A percentile compares a stretch with the other conserved stretches of the same genome.
phyloP scores from a whole-genome alignment of 2,113 vertebrate species.

The Caloenas nicobarica region DNA sequence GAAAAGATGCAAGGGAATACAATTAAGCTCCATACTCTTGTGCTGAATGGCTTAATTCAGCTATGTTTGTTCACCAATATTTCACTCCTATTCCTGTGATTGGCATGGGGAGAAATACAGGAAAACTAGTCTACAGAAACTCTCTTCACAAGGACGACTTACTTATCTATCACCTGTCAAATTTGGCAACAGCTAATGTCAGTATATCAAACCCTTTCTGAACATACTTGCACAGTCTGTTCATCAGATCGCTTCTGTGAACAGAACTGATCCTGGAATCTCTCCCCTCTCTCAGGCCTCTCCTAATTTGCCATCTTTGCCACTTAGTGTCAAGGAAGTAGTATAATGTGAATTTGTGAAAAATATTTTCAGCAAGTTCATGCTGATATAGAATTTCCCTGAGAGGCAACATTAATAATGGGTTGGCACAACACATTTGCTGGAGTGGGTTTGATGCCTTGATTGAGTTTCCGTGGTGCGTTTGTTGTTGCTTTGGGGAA shows the following conservation, averaged over 20 bases:
- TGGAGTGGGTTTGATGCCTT: constrained; percentile 69
- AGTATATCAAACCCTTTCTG: constrained; percentile 45
- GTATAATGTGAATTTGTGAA: constrained; percentile 48
- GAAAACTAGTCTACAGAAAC: constrained; percentile 52
- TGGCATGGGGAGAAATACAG: constrained; percentile 62
- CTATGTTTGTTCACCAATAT: constrained; percentile 31
- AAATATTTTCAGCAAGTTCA: constrained; percentile 63
- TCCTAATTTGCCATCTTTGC: constrained; percentile 16
- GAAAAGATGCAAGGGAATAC: constrained; percentile 72
- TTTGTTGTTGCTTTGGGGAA: constrained; percentile 76
- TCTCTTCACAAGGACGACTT: constrained; percentile 55
- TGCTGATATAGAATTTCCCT: constrained; percentile 69
- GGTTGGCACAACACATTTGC: constrained; percentile 70
- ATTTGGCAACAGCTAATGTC: constrained; percentile 60
- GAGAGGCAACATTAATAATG: constrained; percentile 74
- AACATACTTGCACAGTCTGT: constrained; percentile 4
- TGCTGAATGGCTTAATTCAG: constrained; percentile 80
- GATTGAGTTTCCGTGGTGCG: constrained; percentile 72
- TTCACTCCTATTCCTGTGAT: constrained; percentile 64
- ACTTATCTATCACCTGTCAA: constrained; percentile 74
- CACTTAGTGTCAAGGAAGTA: constrained; percentile 35
- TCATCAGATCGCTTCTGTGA: background rate
- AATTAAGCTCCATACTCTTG: constrained; percentile 68
- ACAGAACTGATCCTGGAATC: constrained; percentile 11
- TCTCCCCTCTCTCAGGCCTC: background rate